Percentiles rank a stretch among this genome's conserved stretches.
These are phyloP conservation scores for Alectura lathami DNA, from an alignment of 2,113 vertebrate species.

Conservation along the genomic window DNA sequence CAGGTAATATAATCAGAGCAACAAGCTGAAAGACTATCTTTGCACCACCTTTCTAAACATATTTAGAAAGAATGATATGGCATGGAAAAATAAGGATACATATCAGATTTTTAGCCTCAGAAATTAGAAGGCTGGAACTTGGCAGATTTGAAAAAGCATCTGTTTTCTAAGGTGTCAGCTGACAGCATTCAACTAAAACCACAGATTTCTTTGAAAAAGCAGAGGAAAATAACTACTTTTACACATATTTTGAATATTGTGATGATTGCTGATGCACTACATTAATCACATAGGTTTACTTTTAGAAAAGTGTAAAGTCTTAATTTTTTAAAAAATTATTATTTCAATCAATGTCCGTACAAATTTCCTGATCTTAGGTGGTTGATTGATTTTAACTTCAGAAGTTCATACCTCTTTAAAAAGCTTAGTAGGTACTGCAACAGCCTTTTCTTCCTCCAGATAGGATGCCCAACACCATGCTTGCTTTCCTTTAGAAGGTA, in stretches of 20 bases:
- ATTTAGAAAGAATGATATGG: not conserved
- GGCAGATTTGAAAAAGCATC: not conserved
- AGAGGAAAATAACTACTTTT: not conserved
- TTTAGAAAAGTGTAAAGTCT: not conserved
- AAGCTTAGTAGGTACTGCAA: slow-evolving; percentile 90
- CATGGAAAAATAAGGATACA: not conserved
- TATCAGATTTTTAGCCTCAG: not conserved
- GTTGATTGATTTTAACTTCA: not conserved
- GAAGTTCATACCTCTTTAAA: slow-evolving; percentile 91
- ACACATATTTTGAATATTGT: not conserved
- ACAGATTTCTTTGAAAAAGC: not conserved
- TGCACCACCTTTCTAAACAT: not conserved
- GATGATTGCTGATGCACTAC: not conserved
- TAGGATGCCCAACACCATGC: slow-evolving; percentile 95
- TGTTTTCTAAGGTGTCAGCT: not conserved
- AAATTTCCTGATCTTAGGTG: not conserved
- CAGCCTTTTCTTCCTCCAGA: slow-evolving; percentile 90
- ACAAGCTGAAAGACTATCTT: not conserved
- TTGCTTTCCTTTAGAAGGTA: slow-evolving; percentile 87
- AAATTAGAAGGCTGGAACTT: not conserved
- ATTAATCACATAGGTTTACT: not conserved
- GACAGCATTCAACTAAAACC: not conserved
- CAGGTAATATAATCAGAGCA: not conserved
- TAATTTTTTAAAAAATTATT: not conserved
- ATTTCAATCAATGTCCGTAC: not conserved